These are phyloP conservation scores for Erethizon dorsatum DNA, from an alignment of 2,797 vertebrate genomes.

Conservation along the genomic window DNA sequence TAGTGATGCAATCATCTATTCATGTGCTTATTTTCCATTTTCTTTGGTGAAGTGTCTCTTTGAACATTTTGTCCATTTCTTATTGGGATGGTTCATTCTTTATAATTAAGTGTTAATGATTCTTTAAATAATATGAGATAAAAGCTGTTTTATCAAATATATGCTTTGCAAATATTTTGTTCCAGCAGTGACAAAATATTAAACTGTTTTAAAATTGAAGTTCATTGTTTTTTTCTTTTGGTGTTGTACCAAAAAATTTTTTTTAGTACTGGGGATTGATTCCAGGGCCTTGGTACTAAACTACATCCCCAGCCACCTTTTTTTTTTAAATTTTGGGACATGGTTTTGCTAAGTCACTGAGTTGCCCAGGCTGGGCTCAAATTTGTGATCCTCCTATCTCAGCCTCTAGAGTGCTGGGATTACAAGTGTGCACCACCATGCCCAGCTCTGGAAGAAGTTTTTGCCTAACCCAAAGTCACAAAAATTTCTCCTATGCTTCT, in stretches of 20 bases:
- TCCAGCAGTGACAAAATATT: background rate
- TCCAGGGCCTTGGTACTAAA: background rate
- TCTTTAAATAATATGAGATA: background rate
- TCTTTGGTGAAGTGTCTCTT: slow-evolving; percentile 12
- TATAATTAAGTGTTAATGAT: background rate
- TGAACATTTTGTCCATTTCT: background rate
- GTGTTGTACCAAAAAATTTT: background rate
- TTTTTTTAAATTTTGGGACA: background rate
- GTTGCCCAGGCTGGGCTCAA: background rate
- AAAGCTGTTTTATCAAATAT: background rate
- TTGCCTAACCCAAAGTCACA: slow-evolving; percentile 18
- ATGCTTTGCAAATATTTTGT: slow-evolving; percentile 6
- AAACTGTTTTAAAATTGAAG: background rate
- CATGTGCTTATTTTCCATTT: background rate
- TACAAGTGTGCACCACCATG: background rate
- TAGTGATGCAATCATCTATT: background rate
- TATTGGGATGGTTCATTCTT: background rate
- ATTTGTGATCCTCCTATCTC: background rate
- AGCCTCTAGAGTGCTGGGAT: background rate
- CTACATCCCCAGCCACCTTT: background rate
- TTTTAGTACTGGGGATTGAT: background rate
- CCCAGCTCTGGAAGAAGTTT: background rate
- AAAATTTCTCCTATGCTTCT: background rate
- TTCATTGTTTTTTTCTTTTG: background rate
- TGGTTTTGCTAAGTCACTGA: background rate